Evolutionary conservation across 2,113 vertebrate genomes (phyloP).

Genomic region (Castor canadensis): DNA sequence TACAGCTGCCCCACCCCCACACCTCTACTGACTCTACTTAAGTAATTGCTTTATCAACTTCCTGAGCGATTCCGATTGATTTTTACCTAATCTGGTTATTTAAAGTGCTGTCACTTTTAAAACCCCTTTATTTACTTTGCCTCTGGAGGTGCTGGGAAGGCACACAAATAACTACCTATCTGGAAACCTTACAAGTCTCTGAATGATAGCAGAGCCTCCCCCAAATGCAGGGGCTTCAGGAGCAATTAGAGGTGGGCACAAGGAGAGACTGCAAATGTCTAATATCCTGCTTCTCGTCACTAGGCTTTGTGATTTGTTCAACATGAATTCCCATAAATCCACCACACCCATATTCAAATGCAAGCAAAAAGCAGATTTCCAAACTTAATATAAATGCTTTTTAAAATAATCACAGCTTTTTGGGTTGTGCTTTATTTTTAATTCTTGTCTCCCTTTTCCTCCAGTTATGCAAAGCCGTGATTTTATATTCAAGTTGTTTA

Average conservation of each 20-base stretch:
- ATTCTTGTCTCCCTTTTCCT: constrained; percentile 16
- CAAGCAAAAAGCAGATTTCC: not conserved
- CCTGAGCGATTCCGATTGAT: constrained; percentile 46
- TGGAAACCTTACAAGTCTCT: not conserved
- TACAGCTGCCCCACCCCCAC: not conserved
- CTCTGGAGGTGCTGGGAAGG: constrained; percentile 31
- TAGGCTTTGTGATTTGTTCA: not conserved
- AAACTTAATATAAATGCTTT: constrained; percentile 45
- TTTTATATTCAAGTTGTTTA: constrained; percentile 64
- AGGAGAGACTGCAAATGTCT: not conserved
- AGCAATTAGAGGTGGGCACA: not conserved
- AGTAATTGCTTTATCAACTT: constrained; percentile 64
- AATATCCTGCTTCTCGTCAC: not conserved
- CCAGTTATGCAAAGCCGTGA: constrained; percentile 42
- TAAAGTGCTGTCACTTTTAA: constrained; percentile 51
- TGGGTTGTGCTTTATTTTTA: constrained; percentile 56
- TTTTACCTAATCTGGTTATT: constrained; percentile 47
- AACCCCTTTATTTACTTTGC: constrained; percentile 47
- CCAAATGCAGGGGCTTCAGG: not conserved
- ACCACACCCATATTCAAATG: not conserved
- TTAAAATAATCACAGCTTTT: constrained; percentile 38
- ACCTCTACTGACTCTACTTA: not conserved
- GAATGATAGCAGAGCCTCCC: not conserved
- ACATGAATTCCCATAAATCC: not conserved
- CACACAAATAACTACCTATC: not conserved